Percentiles rank a stretch among this genome's conserved stretches.
Conservation (phyloP, 2,888 invertebrate genomes). For the Coecobrya sp. region DNA sequence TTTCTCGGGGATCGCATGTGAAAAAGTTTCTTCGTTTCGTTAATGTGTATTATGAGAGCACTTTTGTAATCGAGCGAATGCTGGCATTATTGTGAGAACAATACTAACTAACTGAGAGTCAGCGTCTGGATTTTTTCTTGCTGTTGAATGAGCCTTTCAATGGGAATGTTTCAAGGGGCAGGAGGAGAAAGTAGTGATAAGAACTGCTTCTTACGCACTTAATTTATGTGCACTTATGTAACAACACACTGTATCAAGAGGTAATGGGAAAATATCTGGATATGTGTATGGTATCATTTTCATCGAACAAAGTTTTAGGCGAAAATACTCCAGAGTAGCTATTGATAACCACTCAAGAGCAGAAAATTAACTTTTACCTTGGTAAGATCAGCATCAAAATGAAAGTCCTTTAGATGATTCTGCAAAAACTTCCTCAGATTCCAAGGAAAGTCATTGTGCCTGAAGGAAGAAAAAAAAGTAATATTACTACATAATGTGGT, state of each 20-base stretch:
- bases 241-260: not conserved
- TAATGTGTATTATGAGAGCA: conserved; percentile 21
- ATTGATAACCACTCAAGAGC: conserved; percentile 34
- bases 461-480: conserved; percentile 84
- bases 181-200: not conserved
- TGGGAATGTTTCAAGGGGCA: not conserved
- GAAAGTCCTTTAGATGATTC: conserved; percentile 91
- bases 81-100: conserved; percentile 29
- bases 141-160: not conserved
- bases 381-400: conserved; percentile 76
- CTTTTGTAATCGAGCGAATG: conserved; percentile 25
- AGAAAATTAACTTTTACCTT: conserved; percentile 68
- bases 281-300: not conserved
- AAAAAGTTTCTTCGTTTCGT: conserved; percentile 6
- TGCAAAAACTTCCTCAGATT: conserved; percentile 96
- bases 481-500: not conserved
- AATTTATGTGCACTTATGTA: conserved; percentile 33
- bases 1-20: not conserved
- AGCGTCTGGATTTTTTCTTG: not conserved
- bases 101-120: conserved; percentile 10
- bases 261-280: not conserved
- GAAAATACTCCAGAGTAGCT: conserved; percentile 12
- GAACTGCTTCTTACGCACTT: conserved; percentile 44
- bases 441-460: conserved; percentile 96
- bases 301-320: conserved; percentile 24